Base-by-base conservation (phyloP, 2,113 vertebrate genomes). In the Phrynosoma blainvillii region DNA sequence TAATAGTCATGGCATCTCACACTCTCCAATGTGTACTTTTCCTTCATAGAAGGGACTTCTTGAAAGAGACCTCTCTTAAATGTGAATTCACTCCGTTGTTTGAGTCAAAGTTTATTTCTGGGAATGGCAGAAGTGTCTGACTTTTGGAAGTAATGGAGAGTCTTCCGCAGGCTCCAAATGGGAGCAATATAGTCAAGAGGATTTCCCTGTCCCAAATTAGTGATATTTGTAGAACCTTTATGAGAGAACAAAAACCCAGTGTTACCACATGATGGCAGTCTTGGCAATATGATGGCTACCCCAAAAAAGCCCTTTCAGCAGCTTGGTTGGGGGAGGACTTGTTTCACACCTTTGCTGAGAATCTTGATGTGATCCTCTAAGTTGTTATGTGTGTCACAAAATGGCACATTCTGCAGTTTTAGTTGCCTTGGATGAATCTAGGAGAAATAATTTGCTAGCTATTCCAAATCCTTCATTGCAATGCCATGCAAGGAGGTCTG, bases 241-340 rank as follows among this genome's bases (percentile, higher is more conserved):
- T 47, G 66, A 40, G 71, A 81, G 23, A 62, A 27, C 56, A 71
- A 59, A 20, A 47, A 47, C 71, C 25, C 12, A 62, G 36, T 32
- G 2, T 10, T 32, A 23, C 86, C 86, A 84, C 80, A 83, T 30
- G 87, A 70, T 84, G 87, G 87, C 87, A 84, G 81, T 20, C 87
- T 16, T 70, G 65, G 40, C 47, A 70, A 42, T 52, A 74, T 23
- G 30, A 30, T 40, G 14, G 52, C 3, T 12, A 11, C 70, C 36
- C 30, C 52, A 23, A 79, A 56, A 30, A 40, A n/a, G 47, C 30
- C 74, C 47, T 65, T 87, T 47, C 6, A 25, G 1, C 10, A 30
- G 47, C 42, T 86, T 78, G 5, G 40, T 6, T n/a, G 14, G 25
- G 79, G 11, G 65, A 47, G 10, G 71, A 56, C 36, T 54, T 42